Percentiles rank a stretch among this genome's conserved stretches.
phyloP scores from a whole-genome alignment of 2,113 vertebrate genomes.

The Leptobrachium ailaonicum region DNA sequence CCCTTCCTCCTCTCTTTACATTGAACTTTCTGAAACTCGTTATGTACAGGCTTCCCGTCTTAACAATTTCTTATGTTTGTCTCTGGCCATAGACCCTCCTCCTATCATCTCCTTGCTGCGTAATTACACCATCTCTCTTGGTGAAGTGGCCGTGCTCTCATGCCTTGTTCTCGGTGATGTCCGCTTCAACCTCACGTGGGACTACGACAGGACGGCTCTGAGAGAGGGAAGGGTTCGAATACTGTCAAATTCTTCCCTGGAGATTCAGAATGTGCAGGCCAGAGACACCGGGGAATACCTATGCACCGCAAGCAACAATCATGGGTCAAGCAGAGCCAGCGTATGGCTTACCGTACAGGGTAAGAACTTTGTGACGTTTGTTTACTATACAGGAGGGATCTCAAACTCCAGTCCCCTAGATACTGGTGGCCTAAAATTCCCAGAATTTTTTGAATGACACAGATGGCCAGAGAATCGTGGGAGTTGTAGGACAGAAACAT shows the following conservation, averaged over 20 bases:
- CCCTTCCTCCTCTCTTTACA: neutral
- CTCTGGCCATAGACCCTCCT: conserved; percentile 72
- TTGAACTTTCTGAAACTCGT: no score
- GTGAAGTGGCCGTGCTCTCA: conserved; percentile 72
- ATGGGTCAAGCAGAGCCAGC: conserved; percentile 64
- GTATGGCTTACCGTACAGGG: conserved; percentile 84
- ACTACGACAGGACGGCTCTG: conserved; percentile 65
- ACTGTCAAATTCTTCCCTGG: conserved; percentile 72
- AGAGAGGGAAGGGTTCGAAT: conserved; percentile 59
- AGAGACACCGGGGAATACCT: conserved; percentile 78
- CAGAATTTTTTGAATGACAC: no score
- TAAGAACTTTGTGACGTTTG: conserved; percentile 52
- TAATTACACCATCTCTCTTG: conserved; percentile 77
- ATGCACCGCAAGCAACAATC: conserved; percentile 71
- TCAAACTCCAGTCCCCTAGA: no score
- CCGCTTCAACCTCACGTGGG: conserved; percentile 87
- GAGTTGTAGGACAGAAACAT: no score
- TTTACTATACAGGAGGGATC: no score
- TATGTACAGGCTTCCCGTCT: no score
- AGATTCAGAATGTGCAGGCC: conserved; percentile 61
- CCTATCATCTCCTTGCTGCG: conserved; percentile 64
- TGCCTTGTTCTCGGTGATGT: conserved; percentile 71
- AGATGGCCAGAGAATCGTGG: no score
- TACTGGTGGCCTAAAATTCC: no score
- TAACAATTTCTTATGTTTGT: no score